Evolutionary conservation across 2,888 invertebrate genomes (phyloP).

Genomic region (Graphium colonna): DNA sequence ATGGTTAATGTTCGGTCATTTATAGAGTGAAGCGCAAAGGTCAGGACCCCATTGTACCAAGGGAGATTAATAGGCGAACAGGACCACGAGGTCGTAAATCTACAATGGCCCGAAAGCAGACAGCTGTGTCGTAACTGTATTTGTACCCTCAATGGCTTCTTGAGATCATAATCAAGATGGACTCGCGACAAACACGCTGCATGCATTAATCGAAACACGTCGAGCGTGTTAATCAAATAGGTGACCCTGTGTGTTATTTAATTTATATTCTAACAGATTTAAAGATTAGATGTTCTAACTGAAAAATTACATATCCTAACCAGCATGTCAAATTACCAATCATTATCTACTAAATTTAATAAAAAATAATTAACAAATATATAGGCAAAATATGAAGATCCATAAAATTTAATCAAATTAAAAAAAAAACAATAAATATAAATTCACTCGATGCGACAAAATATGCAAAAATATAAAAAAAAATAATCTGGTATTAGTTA

Average conservation of each 20-base stretch:
- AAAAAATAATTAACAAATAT: too few relatives aligned
- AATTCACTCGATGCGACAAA: too few relatives aligned
- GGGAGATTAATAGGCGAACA: constrained; percentile 13
- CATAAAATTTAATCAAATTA: too few relatives aligned
- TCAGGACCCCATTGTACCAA: constrained; percentile 13
- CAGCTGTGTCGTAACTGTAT: constrained; percentile 1
- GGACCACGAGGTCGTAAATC: constrained; percentile 17
- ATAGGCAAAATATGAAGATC: too few relatives aligned
- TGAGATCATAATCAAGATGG: constrained; percentile 8
- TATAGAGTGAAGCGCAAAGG: constrained; percentile 14
- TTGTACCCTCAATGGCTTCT: neutral
- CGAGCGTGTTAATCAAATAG: neutral
- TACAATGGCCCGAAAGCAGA: constrained; percentile 10
- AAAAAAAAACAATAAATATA: too few relatives aligned
- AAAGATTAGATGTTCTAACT: neutral
- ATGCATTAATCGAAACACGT: constrained; percentile 1
- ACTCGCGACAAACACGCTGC: neutral
- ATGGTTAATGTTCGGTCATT: constrained; percentile 13
- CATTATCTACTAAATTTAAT: too few relatives aligned
- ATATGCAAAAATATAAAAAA: too few relatives aligned
- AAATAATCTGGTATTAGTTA: too few relatives aligned
- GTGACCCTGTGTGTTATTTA: neutral
- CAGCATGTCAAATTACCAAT: too few relatives aligned
- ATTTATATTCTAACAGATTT: neutral
- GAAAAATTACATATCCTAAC: too few relatives aligned